Evolutionary conservation across 2,797 vertebrate species (phyloP).

Genomic region (Lepilemur septentrionalis): DNA sequence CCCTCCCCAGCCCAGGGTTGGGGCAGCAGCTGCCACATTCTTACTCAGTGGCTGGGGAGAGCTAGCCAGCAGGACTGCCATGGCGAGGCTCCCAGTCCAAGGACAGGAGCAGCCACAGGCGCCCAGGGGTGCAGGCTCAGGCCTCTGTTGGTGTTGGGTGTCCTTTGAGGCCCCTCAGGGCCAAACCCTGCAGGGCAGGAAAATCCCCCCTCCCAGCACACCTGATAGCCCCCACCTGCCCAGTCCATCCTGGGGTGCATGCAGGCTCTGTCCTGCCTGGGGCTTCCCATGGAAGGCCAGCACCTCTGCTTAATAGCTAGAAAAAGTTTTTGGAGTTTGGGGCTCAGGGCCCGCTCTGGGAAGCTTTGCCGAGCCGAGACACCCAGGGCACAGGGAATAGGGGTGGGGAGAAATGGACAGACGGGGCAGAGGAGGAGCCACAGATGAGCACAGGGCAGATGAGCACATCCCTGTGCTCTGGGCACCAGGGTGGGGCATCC

Average conservation of each 20-base stretch:
- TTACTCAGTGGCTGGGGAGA: rapidly evolving
- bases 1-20: neutral
- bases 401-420: neutral
- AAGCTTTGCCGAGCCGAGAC: neutral
- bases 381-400: neutral
- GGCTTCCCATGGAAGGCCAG: neutral
- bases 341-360: neutral
- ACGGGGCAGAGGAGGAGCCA: neutral
- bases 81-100: neutral
- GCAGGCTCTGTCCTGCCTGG: neutral
- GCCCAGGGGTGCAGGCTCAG: too few species aligned
- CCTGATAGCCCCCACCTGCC: neutral
- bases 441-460: too few species aligned
- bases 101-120: too few species aligned
- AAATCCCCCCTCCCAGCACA: neutral
- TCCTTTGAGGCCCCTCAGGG: neutral
- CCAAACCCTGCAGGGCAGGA: neutral
- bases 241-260: neutral
- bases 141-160: rapidly evolving
- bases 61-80: neutral
- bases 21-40: neutral
- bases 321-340: too few species aligned
- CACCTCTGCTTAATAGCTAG: rapidly evolving
- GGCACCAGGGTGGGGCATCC: neutral
- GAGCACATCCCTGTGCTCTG: too few species aligned